These are phyloP conservation scores for Erpetoichthys calabaricus DNA, from an alignment of 2,797 vertebrate species.

Conservation along the genomic window DNA sequence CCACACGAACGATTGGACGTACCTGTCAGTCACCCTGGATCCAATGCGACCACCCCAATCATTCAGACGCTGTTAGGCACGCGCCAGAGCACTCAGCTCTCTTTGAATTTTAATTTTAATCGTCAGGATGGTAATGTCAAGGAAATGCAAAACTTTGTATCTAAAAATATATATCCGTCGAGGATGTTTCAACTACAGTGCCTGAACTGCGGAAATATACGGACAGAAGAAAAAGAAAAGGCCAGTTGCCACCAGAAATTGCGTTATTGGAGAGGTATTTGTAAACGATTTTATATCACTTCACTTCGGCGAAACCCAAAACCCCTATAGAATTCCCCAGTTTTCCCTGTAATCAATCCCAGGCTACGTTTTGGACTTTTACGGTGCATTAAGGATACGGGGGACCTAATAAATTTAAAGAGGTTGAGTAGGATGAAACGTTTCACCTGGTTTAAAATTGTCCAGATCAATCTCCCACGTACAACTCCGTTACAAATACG, in stretches of 20 bases:
- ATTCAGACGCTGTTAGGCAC: constrained; percentile 15
- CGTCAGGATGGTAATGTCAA: constrained; percentile 1
- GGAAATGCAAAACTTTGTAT: not conserved
- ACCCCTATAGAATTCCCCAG: constrained; percentile 24
- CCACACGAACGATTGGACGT: constrained; percentile 7
- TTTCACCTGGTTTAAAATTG: constrained; percentile 6
- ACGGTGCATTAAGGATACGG: constrained; percentile 31
- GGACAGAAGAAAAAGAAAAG: too few relatives aligned
- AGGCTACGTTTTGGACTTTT: constrained; percentile 27
- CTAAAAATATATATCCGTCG: not conserved
- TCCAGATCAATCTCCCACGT: not conserved
- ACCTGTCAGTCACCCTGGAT: constrained; percentile 30
- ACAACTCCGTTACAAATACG: not conserved
- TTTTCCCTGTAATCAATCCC: constrained; percentile 33
- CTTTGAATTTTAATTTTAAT: constrained; percentile 13
- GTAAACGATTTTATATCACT: constrained; percentile 32
- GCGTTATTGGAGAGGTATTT: constrained; percentile 40
- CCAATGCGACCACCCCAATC: constrained; percentile 16
- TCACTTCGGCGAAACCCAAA: constrained; percentile 31
- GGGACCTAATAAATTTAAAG: constrained; percentile 32
- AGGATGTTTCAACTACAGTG: constrained; percentile 4
- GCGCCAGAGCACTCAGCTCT: constrained; percentile 8
- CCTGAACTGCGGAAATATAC: too few relatives aligned
- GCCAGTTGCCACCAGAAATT: constrained; percentile 26
- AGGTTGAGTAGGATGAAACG: constrained; percentile 4